Percentiles rank a stretch among this genome's conserved stretches.
Evolutionary conservation across 2,888 invertebrate species (phyloP).

Genomic region (Mystacides longicornis): DNA sequence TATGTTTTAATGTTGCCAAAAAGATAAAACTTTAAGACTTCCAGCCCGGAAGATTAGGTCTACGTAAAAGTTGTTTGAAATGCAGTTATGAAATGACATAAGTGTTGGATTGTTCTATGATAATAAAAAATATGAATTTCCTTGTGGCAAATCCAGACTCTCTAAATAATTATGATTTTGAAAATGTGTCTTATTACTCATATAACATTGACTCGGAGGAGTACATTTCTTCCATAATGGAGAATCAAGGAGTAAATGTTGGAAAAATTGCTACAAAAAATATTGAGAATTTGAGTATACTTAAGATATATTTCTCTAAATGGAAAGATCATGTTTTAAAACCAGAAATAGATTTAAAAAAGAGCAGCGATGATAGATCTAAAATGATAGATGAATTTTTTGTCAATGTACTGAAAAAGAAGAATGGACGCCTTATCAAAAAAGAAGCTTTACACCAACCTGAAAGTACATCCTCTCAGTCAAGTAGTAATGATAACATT

Average conservation of each 20-base stretch:
- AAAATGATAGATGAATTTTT: constrained; percentile 21
- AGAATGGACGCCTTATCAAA: constrained; percentile 16
- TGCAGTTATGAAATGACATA: no score
- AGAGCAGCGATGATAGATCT: neutral
- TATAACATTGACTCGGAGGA: neutral
- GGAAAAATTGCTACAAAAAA: neutral
- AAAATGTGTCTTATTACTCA: no score
- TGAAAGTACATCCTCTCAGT: constrained; percentile 4
- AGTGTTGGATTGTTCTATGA: no score
- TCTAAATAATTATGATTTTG: no score
- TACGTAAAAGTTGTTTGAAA: no score
- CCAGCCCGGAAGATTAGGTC: no score
- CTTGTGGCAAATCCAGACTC: no score
- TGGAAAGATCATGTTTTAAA: constrained; percentile 7
- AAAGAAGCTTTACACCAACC: neutral
- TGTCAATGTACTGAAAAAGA: constrained; percentile 17
- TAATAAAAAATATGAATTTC: no score
- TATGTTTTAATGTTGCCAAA: no score
- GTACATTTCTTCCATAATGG: neutral
- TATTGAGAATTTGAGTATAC: neutral
- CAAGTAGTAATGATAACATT: neutral
- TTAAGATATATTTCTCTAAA: constrained; percentile 18
- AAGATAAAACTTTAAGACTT: no score
- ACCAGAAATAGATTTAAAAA: neutral
- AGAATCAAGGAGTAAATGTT: constrained; percentile 4